phyloP scores from a whole-genome alignment of 2,797 vertebrate genomes.

The Brotula barbata region DNA sequence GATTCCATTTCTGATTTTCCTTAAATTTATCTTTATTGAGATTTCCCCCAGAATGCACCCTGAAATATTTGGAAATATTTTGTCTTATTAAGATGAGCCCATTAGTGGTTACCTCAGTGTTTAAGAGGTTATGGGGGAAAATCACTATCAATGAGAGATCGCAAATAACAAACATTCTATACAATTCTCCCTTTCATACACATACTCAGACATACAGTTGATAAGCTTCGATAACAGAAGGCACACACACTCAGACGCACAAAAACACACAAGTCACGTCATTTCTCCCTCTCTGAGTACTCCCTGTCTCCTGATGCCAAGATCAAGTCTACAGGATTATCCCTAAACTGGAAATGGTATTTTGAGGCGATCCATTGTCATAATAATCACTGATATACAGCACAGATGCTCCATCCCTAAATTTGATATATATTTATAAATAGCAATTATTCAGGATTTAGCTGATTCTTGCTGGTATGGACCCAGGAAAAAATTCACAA shows the following conservation, averaged over 20 bases:
- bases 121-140: too few species aligned
- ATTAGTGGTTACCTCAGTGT: too few species aligned
- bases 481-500: slow-evolving; percentile 14
- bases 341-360: slow-evolving; percentile 12
- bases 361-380: background rate
- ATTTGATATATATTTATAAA: background rate
- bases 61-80: too few species aligned
- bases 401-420: background rate
- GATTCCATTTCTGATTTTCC: too few species aligned
- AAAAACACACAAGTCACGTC: background rate
- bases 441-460: slow-evolving; percentile 1
- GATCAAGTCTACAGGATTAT: slow-evolving; percentile 1
- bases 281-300: background rate
- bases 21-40: too few species aligned
- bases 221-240: too few species aligned
- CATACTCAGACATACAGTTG: background rate
- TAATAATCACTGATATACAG: slow-evolving; percentile 1
- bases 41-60: too few species aligned
- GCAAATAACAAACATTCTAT: slow-evolving; percentile 2
- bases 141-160: slow-evolving; percentile 15
- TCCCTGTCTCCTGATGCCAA: slow-evolving; percentile 17
- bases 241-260: background rate
- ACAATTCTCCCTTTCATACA: background rate
- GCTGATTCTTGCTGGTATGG: background rate
- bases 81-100: too few species aligned